Evolutionary conservation across 1,140 invertebrate genomes (phyloP).

Genomic region (Macrostomum lignano): DNA sequence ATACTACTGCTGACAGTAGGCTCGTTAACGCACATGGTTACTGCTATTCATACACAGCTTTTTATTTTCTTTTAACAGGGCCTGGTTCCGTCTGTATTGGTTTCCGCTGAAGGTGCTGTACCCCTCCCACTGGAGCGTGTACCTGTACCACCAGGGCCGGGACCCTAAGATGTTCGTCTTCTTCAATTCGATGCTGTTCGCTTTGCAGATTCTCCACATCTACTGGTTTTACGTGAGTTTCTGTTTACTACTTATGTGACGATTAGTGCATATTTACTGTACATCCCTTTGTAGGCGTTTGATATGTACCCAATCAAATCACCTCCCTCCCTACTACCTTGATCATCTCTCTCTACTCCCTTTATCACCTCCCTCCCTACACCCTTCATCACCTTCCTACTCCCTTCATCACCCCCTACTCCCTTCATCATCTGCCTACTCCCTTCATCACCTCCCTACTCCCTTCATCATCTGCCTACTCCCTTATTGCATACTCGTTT

Average conservation of each 20-base stretch:
- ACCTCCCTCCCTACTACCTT: no score
- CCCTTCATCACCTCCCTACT: no score
- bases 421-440: no score
- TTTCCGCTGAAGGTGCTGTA: conserved; percentile 25
- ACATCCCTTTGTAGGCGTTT: not conserved
- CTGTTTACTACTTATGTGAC: not conserved
- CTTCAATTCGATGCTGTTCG: conserved; percentile 1
- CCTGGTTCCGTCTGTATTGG: conserved; percentile 20
- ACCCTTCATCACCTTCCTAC: no score
- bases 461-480: no score
- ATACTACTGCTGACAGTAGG: not conserved
- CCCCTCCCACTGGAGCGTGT: conserved; percentile 8
- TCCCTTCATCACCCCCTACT: no score
- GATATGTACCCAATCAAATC: no score
- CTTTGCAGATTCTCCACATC: not conserved
- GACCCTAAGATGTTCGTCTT: conserved; percentile 2
- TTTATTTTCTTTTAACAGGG: conserved; percentile 10
- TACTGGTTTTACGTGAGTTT: conserved; percentile 2
- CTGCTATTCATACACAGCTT: not conserved
- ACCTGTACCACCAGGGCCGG: not conserved
- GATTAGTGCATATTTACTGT: not conserved
- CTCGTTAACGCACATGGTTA: not conserved
- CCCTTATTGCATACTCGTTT: no score
- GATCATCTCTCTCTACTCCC: no score
- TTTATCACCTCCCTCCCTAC: no score